Evolutionary conservation across 2,113 vertebrate genomes (phyloP), one percentile per base, ranked within the genome.

Genomic region (Ibidorhyncha struthersii): DNA sequence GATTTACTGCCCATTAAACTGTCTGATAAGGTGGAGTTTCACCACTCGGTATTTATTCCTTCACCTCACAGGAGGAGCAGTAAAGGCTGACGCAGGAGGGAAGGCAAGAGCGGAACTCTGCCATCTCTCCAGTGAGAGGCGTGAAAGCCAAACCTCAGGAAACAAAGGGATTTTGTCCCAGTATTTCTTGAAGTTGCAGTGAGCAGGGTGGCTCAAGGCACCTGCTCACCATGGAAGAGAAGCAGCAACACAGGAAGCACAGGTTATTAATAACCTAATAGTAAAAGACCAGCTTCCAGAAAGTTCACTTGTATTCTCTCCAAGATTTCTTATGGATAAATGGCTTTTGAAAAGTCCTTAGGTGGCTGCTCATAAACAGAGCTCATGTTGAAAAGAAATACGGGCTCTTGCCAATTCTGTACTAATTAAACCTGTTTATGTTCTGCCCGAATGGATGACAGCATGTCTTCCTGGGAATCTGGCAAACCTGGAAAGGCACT

Each of bases 351-450:
- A 59, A 91, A 63, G 22, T 82, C 41, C 69, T 69, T 43, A 76
- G 62, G 47, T 69, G 52, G 38, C 32, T 87, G 15, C 25, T 79
- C 11, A 69, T 59, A 85, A 89, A 47, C 52, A 82, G 34, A 93
- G 47, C 43, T 90, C 77, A 69, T 4, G 30, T 43, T 87, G 87
- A 84, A 86, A 87, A 84, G 59, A 81, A 78, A 89, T 74, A 61
- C 0, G 4, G 36, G 52, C n/a, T 93, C 74, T 90, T 96, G 69
- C 86, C 70, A 93, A 11, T 34, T 71, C 59, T 90, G n/a, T 53
- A 29, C 38, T 96, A 96, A 96, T 96, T 96, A 93, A 96, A 63
- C 36, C 72, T 94, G 65, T 82, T 97, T 95, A 90, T 91, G 83
- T 96, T 95, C 90, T 89, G 82, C 81, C 83, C 16, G 26, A 79